Evolutionary conservation across 2,888 invertebrate species (phyloP), one percentile per base, ranked within the genome.

Genomic region (Eupsilia transversa): DNA sequence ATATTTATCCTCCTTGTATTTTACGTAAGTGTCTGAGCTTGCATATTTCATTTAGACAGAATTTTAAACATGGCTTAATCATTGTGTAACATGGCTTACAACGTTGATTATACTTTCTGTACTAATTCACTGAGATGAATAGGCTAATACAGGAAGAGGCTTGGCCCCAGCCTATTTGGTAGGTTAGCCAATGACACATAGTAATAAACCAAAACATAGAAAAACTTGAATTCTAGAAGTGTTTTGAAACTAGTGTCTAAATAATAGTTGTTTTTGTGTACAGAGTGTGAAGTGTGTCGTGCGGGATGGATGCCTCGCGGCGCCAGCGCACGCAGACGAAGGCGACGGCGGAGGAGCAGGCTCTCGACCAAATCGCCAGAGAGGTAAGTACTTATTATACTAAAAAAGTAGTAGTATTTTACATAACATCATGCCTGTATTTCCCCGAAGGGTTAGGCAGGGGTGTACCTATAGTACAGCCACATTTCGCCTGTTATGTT

Each of bases 261-360:
- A 14, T 33, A 27, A 46, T 56, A 72, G 23, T 61, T 33, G 17
- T 73, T 20, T 73, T 85, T 79, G 71, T 86, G 52, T 72, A 4
- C 89, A 93, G 93, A 82, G 72, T 84, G 87, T 89, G 87, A 84
- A 91, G 90, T 85, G 91, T 89, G 85, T 86, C 87, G 87, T 87
- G 87, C 80, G 87, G 93, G 88, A 96, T 96, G 96, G 96, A 96
- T 90, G 93, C 96, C 80, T 96, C 96, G 88, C 97, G 98, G 95
- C 97, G 98, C 96, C 97, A 98, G 96, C 97, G 98, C 96, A 97
- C 98, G 94, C 96, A 96, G 86, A 97, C 98, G 86, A 98, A 99
- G 95, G 98, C 99, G 90, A 98, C 98, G 69, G 99, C 99, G n/a
- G 99, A 99, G 96, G 99, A 99, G 96, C 99, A 99, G 94, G 99